Evolutionary conservation across 2,888 invertebrate species (phyloP), one percentile per base, ranked within the genome.

Genomic region (Strigamia maritima): DNA sequence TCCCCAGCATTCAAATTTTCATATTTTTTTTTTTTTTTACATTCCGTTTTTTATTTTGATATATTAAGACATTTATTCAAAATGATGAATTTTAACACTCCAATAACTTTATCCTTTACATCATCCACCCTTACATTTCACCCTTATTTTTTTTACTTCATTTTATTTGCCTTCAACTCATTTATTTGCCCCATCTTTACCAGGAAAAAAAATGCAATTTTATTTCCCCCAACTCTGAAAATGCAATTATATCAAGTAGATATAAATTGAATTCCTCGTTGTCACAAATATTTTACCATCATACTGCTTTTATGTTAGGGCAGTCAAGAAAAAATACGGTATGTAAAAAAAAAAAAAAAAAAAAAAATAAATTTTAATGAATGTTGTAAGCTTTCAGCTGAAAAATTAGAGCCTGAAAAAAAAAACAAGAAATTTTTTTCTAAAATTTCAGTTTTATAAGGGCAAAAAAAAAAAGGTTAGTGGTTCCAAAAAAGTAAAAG

Each of bases 161-260:
- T 77, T 44, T 77, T 40, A 28, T 44, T 49, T 38, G 10, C 2
- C 44, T 76, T 28, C 44, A 54, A 40, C 44, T 19, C 76, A 14
- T 19, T 16, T 76, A 24, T 54, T 76, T 8, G 35, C 44, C 16
- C 24, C 19, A 44, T 65, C 65, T 26, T 65, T 28, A 24, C 12
- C 14, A 49, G 26, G 24, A 65, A 24, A 65, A 65, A 65, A 65
- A 65, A 24, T 28, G 26, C 65, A 65, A 65, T 65, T 65, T 65
- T 65, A 65, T 65, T 65, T 26, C 26, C 65, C n/a, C 28, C 14
- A n/a, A 12, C 70, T 26, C 6, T n/a, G n/a, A 70, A 70, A 70
- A 70, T 70, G 70, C 70, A 70, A 70, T 28, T 70, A 70, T 70
- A 70, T 70, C 70, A 70, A 70, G 70, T 14, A 70, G 70, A 70